Conservation (phyloP, 2,113 vertebrate species). For the Enhydra lutris region DNA sequence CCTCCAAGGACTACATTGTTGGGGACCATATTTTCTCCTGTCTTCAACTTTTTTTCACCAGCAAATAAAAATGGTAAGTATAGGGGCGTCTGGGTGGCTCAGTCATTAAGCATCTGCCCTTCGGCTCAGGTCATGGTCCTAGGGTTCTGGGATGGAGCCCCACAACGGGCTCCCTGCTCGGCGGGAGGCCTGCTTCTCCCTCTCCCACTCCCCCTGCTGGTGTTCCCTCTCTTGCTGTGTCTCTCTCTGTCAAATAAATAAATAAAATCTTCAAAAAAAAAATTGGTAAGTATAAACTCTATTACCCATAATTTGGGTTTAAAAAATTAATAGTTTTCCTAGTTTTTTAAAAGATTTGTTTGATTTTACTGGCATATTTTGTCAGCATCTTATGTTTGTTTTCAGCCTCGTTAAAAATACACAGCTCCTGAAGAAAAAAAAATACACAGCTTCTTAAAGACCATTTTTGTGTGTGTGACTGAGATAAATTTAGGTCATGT, state of each 20-base stretch:
- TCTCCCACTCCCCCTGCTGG: too few relatives aligned
- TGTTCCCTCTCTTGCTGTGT: too few relatives aligned
- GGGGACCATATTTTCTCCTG: constrained; percentile 98
- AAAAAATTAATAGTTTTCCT: neutral
- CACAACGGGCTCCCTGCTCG: too few relatives aligned
- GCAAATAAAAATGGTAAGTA: constrained; percentile 96
- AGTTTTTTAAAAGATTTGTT: neutral
- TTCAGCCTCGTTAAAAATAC: neutral
- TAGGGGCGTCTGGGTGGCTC: neutral
- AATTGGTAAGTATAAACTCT: constrained; percentile 79
- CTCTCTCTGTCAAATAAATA: too few relatives aligned
- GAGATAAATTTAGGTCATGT: neutral
- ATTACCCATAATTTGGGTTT: neutral
- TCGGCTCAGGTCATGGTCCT: too few relatives aligned
- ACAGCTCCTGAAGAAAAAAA: neutral
- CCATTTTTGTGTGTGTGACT: neutral
- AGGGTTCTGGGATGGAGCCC: too few relatives aligned
- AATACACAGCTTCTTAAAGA: neutral
- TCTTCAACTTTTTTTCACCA: constrained; percentile 99
- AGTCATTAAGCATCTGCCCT: too few relatives aligned
- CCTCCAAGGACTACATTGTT: constrained; percentile 94
- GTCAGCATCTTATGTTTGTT: neutral
- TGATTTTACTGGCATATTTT: neutral
- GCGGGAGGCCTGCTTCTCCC: too few relatives aligned
- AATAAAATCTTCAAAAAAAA: too few relatives aligned